These are phyloP conservation scores for Micrastur ruficollis DNA, from an alignment of 2,797 vertebrate genomes.

Conservation along the genomic window DNA sequence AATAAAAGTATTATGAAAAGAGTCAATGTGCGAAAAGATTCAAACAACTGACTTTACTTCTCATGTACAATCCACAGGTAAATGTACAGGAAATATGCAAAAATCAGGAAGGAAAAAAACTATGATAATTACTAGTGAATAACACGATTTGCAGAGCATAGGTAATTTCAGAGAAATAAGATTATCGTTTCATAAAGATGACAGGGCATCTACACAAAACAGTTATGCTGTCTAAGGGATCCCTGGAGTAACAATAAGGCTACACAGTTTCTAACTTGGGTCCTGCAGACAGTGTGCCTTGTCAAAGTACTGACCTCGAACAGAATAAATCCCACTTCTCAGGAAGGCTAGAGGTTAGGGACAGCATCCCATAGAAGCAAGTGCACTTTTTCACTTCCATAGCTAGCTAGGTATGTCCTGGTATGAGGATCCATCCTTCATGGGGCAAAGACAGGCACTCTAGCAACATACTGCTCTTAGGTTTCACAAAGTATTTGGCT, in stretches of 20 bases:
- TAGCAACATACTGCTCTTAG: not conserved
- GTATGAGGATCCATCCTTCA: not conserved
- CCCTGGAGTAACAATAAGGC: not conserved
- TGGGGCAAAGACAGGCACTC: not conserved
- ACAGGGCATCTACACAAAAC: not conserved
- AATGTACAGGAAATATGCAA: not conserved
- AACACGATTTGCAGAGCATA: not conserved
- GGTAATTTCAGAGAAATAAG: not conserved
- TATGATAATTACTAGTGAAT: not conserved
- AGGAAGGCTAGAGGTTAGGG: not conserved
- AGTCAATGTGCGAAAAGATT: not conserved
- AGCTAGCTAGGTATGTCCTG: not conserved
- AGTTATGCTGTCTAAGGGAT: not conserved
- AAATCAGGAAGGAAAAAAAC: not conserved
- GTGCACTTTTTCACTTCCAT: not conserved
- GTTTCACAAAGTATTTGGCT: constrained; percentile 11
- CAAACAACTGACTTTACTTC: not conserved
- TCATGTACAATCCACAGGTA: not conserved
- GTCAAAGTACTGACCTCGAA: not conserved
- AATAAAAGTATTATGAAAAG: not conserved
- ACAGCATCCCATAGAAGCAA: not conserved
- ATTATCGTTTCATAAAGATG: not conserved
- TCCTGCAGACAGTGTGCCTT: not conserved
- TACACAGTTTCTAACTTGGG: not conserved
- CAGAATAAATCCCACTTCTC: not conserved